phyloP scores from a whole-genome alignment of 2,888 invertebrate genomes.

The Pecten maximus region DNA sequence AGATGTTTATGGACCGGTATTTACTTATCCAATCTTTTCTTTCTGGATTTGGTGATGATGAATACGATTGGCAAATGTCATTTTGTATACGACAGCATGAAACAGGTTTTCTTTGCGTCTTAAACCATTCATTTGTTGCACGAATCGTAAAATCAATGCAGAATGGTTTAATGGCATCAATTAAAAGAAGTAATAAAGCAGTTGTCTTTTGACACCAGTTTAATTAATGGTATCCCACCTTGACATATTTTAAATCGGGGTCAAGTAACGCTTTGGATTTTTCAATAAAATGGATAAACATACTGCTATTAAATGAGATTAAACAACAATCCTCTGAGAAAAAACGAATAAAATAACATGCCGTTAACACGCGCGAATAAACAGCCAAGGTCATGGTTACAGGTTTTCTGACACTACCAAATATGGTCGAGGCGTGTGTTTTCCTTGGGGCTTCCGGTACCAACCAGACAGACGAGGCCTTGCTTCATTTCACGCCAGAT shows the following conservation, averaged over 20 bases:
- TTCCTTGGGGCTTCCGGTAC: not conserved
- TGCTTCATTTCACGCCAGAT: not conserved
- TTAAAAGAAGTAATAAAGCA: not conserved
- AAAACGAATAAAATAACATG: not conserved
- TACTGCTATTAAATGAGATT: not conserved
- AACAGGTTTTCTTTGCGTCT: not conserved
- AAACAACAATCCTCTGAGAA: not conserved
- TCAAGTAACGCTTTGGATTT: not conserved
- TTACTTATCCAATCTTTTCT: not conserved
- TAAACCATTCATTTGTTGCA: not conserved
- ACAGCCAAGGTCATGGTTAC: not conserved
- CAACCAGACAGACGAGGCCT: not conserved
- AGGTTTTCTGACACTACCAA: not conserved
- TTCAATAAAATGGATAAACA: not conserved
- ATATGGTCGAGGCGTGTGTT: not conserved
- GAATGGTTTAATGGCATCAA: not conserved
- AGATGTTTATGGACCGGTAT: not conserved
- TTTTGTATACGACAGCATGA: not conserved
- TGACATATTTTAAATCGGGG: not conserved
- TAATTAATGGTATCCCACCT: not conserved
- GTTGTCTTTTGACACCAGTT: not conserved
- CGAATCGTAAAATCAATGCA: not conserved
- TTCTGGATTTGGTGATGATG: not conserved
- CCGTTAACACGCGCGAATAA: not conserved
- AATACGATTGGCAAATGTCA: not conserved